Evolutionary conservation across 2,797 vertebrate genomes (phyloP), one percentile per base, ranked within the genome.

Genomic region (Enteromius viviparus): DNA sequence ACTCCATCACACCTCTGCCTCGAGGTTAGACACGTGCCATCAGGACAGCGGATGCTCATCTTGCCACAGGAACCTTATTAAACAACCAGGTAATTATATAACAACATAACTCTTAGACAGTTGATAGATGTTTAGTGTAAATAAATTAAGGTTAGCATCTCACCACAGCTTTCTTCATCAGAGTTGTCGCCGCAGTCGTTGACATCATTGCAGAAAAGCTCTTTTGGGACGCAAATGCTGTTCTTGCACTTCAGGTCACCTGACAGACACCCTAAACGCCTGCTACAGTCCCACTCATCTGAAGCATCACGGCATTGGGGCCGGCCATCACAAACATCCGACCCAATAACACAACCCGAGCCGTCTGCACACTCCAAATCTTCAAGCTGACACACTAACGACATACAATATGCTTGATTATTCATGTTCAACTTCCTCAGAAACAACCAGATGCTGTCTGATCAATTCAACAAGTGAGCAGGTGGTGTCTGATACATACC

Each of bases 201-300:
- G 0, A 92, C 47, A 3, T 95, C 92, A 0, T 97, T 91, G 84
- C 97, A 98, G 84, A 84, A 91, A 90, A 94, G 94, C 34, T 93
- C 89, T 3, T 81, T 89, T 49, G 92, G 85, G 80, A 98, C 84
- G 55, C 97, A 98, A 66, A 96, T 88, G 11, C 76, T 75, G 88
- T 97, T 98, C 80, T 66, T 89, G 87, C 97, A 98, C 23, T 90
- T 94, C 96, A 96, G 97, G 86, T 98, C 97, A 1, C 93, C 91
- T 0, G 90, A 88, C 76, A 95, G 85, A 83, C 97, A 98, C 37
- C 86, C 92, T 2, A 64, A 40, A n/a, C 68, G 84, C 32, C 64
- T 80, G 0, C 89, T 84, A 85, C 97, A 97, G 82, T 92, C 93
- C 3, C 92, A 90, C 78, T 96, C 94, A 0, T 97, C 95, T 0